These are phyloP conservation scores for Gymnodraco acuticeps DNA, from an alignment of 2,797 vertebrate species.

Conservation along the genomic window DNA sequence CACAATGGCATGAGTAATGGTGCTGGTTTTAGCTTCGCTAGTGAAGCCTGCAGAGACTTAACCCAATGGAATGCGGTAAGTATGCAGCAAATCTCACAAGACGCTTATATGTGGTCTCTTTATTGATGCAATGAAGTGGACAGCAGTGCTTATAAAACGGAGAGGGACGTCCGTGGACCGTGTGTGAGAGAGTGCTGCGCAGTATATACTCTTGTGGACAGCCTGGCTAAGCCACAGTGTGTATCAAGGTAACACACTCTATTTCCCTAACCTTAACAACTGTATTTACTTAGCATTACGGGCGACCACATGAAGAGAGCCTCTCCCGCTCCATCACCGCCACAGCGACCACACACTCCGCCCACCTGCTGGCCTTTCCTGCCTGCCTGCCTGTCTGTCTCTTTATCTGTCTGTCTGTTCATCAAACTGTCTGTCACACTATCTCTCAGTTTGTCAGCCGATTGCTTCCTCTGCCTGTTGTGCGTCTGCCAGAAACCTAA, in stretches of 20 bases:
- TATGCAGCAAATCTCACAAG: slow-evolving; percentile 56
- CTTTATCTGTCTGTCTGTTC: slow-evolving; percentile 42
- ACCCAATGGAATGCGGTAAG: slow-evolving; percentile 60
- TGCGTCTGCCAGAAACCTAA: slow-evolving; percentile 47
- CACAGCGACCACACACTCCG: slow-evolving; percentile 67
- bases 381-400: slow-evolving; percentile 26
- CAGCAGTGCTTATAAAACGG: slow-evolving; percentile 56
- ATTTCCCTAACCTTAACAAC: slow-evolving; percentile 69
- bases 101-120: slow-evolving; percentile 67
- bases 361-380: slow-evolving; percentile 32
- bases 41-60: slow-evolving; percentile 30
- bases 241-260: slow-evolving; percentile 67
- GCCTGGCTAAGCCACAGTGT: slow-evolving; percentile 57
- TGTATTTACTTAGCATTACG: slow-evolving; percentile 68
- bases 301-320: slow-evolving; percentile 62
- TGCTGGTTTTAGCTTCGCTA: slow-evolving; percentile 35
- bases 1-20: slow-evolving; percentile 57
- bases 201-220: slow-evolving; percentile 59
- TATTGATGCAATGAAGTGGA: slow-evolving; percentile 74
- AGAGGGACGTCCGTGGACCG: slow-evolving; percentile 43
- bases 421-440: slow-evolving; percentile 45
- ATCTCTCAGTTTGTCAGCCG: slow-evolving; percentile 34
- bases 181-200: slow-evolving; percentile 21
- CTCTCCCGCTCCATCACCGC: slow-evolving; percentile 32
- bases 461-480: slow-evolving; percentile 37